Evolutionary conservation across 2,113 vertebrate genomes (phyloP), one percentile per base, ranked within the genome.

Genomic region (Spilogale gracilis): DNA sequence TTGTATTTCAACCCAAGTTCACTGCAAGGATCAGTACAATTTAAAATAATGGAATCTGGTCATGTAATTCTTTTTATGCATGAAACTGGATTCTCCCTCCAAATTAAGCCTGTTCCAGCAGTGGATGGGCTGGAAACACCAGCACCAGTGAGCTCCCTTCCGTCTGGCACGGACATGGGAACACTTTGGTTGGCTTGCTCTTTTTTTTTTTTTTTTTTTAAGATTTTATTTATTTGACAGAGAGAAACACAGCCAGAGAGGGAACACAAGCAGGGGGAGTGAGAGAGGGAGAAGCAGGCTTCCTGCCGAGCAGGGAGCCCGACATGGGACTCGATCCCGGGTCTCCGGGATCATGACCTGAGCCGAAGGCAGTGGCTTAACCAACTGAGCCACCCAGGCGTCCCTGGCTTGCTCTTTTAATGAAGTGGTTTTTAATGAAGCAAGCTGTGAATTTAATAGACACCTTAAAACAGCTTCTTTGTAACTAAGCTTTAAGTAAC

Each of bases 371-470:
- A n/a, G n/a, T n/a, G n/a, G n/a, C n/a, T n/a, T n/a, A n/a, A n/a
- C n/a, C n/a, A n/a, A n/a, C n/a, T n/a, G n/a, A n/a, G n/a, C n/a
- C n/a, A n/a, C n/a, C n/a, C n/a, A n/a, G n/a, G n/a, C n/a, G n/a
- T n/a, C n/a, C n/a, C n/a, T 95, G 97, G 95, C 88, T 97, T 96
- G 95, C 95, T 85, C 96, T 96, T 97, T 96, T 96, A 98, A 98
- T 97, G 95, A 98, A 97, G 92, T 90, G 92, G 92, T 96, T 96
- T 97, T 96, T 98, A 98, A 98, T 96, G 97, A 98, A 97, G 97
- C 96, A 98, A 97, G 96, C 98, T 98, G 97, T 94, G 97, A 97
- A 96, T 93, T 97, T 96, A 98, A 98, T 97, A 96, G 98, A 92
- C 96, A 97, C 97, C 98, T 98, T 96, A 92, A 94, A 97, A 94